Conservation (phyloP, 2,888 invertebrate species). For the Torymus texanus region DNA sequence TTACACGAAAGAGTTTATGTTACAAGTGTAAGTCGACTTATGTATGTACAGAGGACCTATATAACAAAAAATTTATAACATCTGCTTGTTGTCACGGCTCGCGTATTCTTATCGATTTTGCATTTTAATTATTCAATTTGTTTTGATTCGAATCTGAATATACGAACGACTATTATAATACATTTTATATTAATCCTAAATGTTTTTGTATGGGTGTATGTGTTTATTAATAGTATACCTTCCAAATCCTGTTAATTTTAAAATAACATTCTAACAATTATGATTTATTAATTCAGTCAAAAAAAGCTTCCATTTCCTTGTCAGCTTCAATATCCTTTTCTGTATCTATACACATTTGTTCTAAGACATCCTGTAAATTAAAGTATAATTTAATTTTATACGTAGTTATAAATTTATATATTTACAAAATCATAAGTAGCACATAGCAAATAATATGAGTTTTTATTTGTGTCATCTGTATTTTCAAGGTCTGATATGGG, state of each 20-base stretch:
- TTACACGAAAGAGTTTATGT: conserved; percentile 56
- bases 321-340: conserved; percentile 46
- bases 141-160: conserved; percentile 68
- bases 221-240: conserved; percentile 58
- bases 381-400: too few species aligned
- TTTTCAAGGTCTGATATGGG: too few species aligned
- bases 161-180: conserved; percentile 71
- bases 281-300: conserved; percentile 32
- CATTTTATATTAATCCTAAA: conserved; percentile 74
- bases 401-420: too few species aligned
- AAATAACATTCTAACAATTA: conserved; percentile 5
- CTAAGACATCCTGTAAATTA: conserved; percentile 31
- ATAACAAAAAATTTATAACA: conserved; percentile 62
- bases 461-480: too few species aligned
- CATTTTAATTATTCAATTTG: conserved; percentile 62
- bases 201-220: conserved; percentile 60
- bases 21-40: conserved; percentile 58
- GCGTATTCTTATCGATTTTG: conserved; percentile 62
- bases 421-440: too few species aligned
- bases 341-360: conserved; percentile 42
- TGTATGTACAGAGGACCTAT: conserved; percentile 66
- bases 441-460: too few species aligned
- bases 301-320: conserved; percentile 46
- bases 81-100: conserved; percentile 65
- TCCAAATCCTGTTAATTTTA: conserved; percentile 46